Evolutionary conservation across 2,113 vertebrate species (phyloP), one percentile per base, ranked within the genome.

Genomic region (Cinclus mexicanus): DNA sequence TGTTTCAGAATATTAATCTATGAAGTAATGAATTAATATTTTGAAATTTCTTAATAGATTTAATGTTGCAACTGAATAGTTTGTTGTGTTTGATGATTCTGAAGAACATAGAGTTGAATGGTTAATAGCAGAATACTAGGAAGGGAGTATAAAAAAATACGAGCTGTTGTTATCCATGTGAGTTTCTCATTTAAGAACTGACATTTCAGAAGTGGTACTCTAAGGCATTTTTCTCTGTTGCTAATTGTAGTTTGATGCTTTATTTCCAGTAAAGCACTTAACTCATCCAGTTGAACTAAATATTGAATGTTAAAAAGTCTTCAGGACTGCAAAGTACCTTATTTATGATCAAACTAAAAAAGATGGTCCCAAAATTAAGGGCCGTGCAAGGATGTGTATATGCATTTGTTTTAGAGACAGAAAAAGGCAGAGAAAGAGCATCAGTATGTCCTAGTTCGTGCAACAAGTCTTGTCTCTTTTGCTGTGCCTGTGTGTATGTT

Each of bases 371-470:
- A 63, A 41, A 83, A 49, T 25, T 41, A 76, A 39, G 59, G 13
- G 19, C 22, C 1, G 1, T 3, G 0, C 7, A 42, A 55, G 25
- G 5, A 4, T 24, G 25, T 2, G 4, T 12, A 25, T 69, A 11
- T 2, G 8, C 2, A 3, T 64, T 72, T 67, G 16, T 49, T 93
- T 74, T 23, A 65, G 57, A 59, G 37, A 39, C 11, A 1, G 46
- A 28, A n/a, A 72, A 83, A 87, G 67, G 67, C 39, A 60, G 41
- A 85, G 61, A 57, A 79, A 25, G 61, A 50, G 12, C 33, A 57
- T 39, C 1, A 2, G 16, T 42, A 14, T 77, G 59, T 69, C 39
- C 12, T 33, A 47, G n/a, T 53, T 79, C 26, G 10, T 61, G 39
- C 49, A 65, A 25, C 11, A 57, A 57, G n/a, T 68, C 81, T 67